phyloP scores from a whole-genome alignment of 2,113 vertebrate genomes.

The Cathartes aura region DNA sequence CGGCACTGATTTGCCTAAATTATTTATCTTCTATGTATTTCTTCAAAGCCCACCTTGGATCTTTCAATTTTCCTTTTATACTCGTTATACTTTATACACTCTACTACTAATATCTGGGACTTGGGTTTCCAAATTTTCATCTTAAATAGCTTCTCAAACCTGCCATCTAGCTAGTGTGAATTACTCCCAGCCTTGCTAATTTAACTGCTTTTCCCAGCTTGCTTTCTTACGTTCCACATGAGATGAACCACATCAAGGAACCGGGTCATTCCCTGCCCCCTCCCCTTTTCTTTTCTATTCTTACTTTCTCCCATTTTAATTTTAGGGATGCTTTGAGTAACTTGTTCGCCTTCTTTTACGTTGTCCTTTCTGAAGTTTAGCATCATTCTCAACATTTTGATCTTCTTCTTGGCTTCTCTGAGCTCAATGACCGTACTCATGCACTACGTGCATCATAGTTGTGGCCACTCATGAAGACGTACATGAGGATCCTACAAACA shows the following conservation, averaged over 20 bases:
- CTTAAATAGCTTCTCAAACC: conserved; percentile 21
- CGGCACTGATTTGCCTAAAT: neutral
- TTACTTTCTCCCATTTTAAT: neutral
- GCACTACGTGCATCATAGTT: fast-evolving
- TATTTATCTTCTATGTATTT: neutral
- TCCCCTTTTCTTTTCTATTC: neutral
- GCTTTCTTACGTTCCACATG: neutral
- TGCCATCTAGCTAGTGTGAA: neutral
- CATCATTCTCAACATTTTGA: neutral
- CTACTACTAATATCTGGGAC: neutral
- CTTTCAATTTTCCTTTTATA: neutral
- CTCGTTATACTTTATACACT: neutral
- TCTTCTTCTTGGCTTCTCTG: neutral
- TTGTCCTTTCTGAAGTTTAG: neutral
- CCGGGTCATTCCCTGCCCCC: neutral
- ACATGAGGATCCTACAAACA: neutral
- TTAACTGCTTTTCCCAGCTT: neutral
- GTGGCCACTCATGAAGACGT: fast-evolving
- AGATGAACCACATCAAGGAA: neutral
- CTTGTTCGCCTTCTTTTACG: neutral
- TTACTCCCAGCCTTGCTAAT: neutral
- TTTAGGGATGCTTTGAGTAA: neutral
- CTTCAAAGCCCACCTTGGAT: conserved; percentile 11
- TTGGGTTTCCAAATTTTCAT: neutral
- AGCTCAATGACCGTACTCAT: neutral